A percentile compares a stretch with the other conserved stretches of the same genome.
Evolutionary conservation across 2,888 invertebrate species (phyloP).

Genomic region (Nebria salina): DNA sequence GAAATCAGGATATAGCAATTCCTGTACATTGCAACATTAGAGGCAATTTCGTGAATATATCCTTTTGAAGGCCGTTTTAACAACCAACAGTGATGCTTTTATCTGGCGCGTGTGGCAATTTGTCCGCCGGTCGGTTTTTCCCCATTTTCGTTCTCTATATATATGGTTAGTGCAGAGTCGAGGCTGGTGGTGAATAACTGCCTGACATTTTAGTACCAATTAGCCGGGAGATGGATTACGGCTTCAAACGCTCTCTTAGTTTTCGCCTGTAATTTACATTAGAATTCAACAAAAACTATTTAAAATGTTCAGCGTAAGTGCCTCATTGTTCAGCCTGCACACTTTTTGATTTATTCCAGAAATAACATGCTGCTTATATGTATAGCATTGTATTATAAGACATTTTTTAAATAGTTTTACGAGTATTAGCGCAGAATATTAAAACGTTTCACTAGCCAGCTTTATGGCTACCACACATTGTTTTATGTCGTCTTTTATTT

Average conservation of each 20-base stretch:
- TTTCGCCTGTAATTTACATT: background rate
- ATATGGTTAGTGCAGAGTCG: background rate
- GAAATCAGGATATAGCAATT: no score
- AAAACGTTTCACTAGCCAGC: no score
- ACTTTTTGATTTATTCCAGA: no score
- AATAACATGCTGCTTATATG: no score
- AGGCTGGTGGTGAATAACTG: conserved; percentile 18
- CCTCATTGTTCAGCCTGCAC: no score
- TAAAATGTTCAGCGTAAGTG: no score
- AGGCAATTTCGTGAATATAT: background rate
- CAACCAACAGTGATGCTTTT: conserved; percentile 18
- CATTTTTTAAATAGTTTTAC: no score
- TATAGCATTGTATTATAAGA: no score
- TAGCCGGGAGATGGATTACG: conserved; percentile 35
- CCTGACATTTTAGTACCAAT: conserved; percentile 41
- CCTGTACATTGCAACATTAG: no score
- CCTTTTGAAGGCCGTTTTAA: background rate
- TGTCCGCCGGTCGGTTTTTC: conserved; percentile 31
- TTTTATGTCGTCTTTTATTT: no score
- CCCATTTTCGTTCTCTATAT: background rate
- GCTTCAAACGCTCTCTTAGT: background rate
- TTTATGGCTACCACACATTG: no score
- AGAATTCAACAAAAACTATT: background rate
- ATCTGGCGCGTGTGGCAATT: conserved; percentile 32
- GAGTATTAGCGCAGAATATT: no score